Percentiles rank a stretch among this genome's conserved stretches.
These are phyloP conservation scores for Heteromurus nitidus DNA, from an alignment of 2,888 invertebrate genomes.

Conservation along the genomic window DNA sequence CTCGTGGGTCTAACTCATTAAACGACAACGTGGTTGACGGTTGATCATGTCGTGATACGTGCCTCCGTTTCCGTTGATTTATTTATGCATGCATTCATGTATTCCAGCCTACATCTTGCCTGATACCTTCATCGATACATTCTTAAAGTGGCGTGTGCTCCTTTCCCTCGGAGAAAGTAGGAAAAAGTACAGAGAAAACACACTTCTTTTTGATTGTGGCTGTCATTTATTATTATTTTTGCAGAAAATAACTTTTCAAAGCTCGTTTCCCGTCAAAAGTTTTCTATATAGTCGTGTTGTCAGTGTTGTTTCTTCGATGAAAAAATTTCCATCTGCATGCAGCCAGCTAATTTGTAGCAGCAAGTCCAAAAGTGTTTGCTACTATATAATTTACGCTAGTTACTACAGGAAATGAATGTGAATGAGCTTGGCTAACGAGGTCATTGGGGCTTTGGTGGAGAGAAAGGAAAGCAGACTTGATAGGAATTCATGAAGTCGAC, in stretches of 20 bases:
- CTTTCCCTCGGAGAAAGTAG: neutral
- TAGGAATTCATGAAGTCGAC: too few relatives aligned
- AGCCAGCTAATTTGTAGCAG: constrained; percentile 53
- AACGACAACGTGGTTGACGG: constrained; percentile 42
- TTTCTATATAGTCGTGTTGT: constrained; percentile 34
- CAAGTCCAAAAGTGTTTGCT: constrained; percentile 32
- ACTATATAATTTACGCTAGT: constrained; percentile 63
- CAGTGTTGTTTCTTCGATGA: constrained; percentile 4
- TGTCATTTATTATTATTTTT: constrained; percentile 19
- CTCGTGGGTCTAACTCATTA: constrained; percentile 40
- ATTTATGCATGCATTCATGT: too few relatives aligned
- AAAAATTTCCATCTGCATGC: constrained; percentile 54
- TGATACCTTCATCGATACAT: neutral
- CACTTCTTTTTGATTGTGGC: neutral
- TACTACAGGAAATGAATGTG: constrained; percentile 62
- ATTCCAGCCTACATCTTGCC: neutral
- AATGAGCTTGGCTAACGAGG: constrained; percentile 61
- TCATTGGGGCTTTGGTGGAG: constrained; percentile 52
- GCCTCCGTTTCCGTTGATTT: constrained; percentile 39
- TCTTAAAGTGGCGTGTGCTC: too few relatives aligned
- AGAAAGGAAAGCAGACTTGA: neutral
- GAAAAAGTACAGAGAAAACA: neutral
- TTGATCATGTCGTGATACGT: constrained; percentile 45
- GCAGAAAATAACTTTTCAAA: constrained; percentile 49
- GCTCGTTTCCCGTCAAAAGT: constrained; percentile 38